Base-by-base conservation (phyloP, 1,140 invertebrate genomes). In the Drosophila rhopaloa region DNA sequence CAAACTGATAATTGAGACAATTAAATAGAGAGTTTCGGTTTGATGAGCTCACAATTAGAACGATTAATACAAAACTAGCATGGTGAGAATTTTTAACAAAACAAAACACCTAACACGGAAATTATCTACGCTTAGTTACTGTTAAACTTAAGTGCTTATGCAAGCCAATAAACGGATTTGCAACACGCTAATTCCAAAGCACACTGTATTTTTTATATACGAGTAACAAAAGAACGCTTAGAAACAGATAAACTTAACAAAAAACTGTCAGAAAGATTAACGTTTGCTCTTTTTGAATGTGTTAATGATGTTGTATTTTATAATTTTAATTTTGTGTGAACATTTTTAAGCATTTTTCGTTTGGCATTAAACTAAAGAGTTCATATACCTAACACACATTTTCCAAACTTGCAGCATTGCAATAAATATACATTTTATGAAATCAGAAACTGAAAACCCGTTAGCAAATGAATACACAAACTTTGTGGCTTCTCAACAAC, bases 1-100 rank as follows among this genome's bases (percentile, higher is more conserved):
- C n/a, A 71, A 58, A 58, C 67, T 71, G 65, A 71, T 71, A 71
- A 71, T 71, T 71, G 67, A 10, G 51, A 58, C 53, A 71, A 71
- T 71, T 71, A 71, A 35, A 40, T 50, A 43, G 67, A 57, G 53
- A 70, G 65, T 71, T 68, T 71, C 0, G 43, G 32, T 11, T 8
- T 2, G 19, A 41, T 70, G 63, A 71, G 67, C 65, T 71, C 65
- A 48, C 37, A 70, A 71, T 70, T 66, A 53, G 7, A 29, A 16
- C 37, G n/a, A 62, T 62, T 67, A 62, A 67, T 38, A n/a, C 44
- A 14, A 7, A 8, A 32, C 10, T 5, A 48, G 7, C 19, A 24
- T 24, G 1, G 24, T 48, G 24, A n/a, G 2, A 14, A 16, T 24
- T 50, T 14, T 9, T 16, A n/a, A n/a, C 14, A 46, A 48, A 32